Evolutionary conservation across 1,140 invertebrate species (phyloP), one percentile per base, ranked within the genome.

Genomic region (Drosophila takahashii): DNA sequence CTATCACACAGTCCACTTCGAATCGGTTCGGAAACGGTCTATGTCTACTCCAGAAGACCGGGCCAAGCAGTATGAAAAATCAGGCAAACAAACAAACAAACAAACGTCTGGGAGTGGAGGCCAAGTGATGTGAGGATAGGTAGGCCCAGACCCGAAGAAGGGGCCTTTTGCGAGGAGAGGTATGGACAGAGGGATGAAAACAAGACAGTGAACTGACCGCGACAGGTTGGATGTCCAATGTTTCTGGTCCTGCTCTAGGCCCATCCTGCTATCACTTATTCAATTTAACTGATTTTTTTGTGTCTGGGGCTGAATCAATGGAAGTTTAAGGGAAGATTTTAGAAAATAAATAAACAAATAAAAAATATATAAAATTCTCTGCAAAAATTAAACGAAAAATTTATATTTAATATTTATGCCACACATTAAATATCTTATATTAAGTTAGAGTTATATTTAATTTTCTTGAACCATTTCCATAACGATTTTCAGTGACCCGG

Each of bases 1-100:
- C 81, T 65, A 67, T 78, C 81, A 78, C 74, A 76, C 56, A 36
- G 70, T 50, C 50, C 53, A 64, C 36, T 58, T 26, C 32, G 22
- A 36, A n/a, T 64, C 59, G 34, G 70, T 27, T 61, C 11, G 27
- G 57, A 27, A 50, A 18, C 36, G 27, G 44, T 67, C 47, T 22
- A 22, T 22, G 22, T 22, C 22, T 53, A 53, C 4, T 41, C 13
- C n/a, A 9, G 18, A 39, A 56, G 66, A 27, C 64, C n/a, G 32
- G 34, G 4, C 16, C 11, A 29, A 39, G 65, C 15, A 39, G 64
- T 18, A 22, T 32, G 59, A 39, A 64, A 64, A 62, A 62, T 64
- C 64, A 52, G 51, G 36, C 44, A 50, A 64, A 53, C 59, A 71
- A n/a, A n/a, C n/a, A n/a, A 79, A 70, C 56, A 75, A 79, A 70